Conservation (phyloP, 2,113 vertebrate genomes). For the Pholis gunnellus region DNA sequence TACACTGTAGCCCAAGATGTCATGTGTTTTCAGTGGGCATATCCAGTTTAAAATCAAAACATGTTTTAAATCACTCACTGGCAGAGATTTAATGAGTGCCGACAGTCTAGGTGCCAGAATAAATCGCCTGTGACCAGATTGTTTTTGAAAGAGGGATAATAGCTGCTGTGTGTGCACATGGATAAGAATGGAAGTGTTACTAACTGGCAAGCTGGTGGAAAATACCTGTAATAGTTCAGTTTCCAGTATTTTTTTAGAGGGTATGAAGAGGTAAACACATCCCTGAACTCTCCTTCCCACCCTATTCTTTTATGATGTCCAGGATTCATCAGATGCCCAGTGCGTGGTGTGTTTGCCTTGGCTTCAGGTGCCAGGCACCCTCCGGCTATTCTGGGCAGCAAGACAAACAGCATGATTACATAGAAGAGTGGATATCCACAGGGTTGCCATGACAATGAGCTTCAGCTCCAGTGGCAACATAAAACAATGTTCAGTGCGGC, state of each 20-base stretch:
- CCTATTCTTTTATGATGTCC: constrained; percentile 3
- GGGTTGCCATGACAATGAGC: constrained; percentile 72
- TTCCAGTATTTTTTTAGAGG: background rate
- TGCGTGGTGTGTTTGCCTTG: constrained; percentile 41
- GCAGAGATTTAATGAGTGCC: constrained; percentile 34
- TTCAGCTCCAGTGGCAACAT: constrained; percentile 41
- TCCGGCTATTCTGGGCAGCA: constrained; percentile 67
- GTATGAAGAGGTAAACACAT: background rate
- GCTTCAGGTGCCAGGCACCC: constrained; percentile 53
- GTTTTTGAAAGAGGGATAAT: constrained; percentile 25
- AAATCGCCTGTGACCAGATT: constrained; percentile 31
- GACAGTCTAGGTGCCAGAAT: constrained; percentile 35
- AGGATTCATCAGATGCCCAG: constrained; percentile 41
- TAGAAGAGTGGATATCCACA: constrained; percentile 53
- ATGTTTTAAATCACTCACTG: constrained; percentile 38
- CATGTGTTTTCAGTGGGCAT: constrained; percentile 45
- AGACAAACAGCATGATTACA: constrained; percentile 66
- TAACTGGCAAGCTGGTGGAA: constrained; percentile 17
- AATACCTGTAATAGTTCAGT: constrained; percentile 6
- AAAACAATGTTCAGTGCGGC: constrained; percentile 32
- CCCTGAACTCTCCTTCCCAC: background rate
- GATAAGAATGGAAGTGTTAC: constrained; percentile 7
- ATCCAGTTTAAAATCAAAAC: constrained; percentile 38
- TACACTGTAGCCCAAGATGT: constrained; percentile 27
- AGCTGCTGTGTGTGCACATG: constrained; percentile 5